Base-by-base conservation (phyloP, 1,140 invertebrate genomes). In the Epicauta chinensis region DNA sequence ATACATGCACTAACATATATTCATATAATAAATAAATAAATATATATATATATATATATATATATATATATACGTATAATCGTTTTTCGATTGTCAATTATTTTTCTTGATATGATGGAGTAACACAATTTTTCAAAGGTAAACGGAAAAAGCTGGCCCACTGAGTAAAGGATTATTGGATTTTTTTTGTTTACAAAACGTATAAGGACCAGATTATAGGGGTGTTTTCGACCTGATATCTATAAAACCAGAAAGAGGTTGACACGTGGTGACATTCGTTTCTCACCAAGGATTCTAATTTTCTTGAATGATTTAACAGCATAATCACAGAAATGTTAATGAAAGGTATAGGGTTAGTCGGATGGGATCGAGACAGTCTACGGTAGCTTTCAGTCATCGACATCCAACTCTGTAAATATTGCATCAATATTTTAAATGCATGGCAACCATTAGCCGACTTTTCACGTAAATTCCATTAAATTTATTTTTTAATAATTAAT, bases 81-180 rank as follows among this genome's bases (percentile, higher is more conserved):
- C 48, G 13, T 23, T 51, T 51, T 51, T 42, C 23, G 31, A 30
- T 31, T 51, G 48, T 51, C 48, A 51, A 51, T 51, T 51, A 51
- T 51, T n/a, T 42, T 17, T 15, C 16, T 34, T 31, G 38, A 40
- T 35, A 16, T 12, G 29, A 32, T 43, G 12, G 31, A 39, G 31
- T 35, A 41, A 32, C 41, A 32, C 23, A 41, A 41, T 35, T 41
- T 51, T 39, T 10, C 31, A 12, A 32, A 29, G 36, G 12, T 2
- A 7, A 34, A 34, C 23, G 43, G 12, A 35, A 23, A 23, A n/a
- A n/a, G n/a, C n/a, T n/a, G n/a, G 48, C 40, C 16, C 31, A 38
- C 15, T 32, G 17, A 40, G 32, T 32, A 40, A 51, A 31, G 30
- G 39, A 51, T 51, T 51, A 42, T 42, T 51, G 34, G 41, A 41